Evolutionary conservation across 2,888 invertebrate species (phyloP), one percentile per base, ranked within the genome.

Genomic region (Hipparchia sbordonii): DNA sequence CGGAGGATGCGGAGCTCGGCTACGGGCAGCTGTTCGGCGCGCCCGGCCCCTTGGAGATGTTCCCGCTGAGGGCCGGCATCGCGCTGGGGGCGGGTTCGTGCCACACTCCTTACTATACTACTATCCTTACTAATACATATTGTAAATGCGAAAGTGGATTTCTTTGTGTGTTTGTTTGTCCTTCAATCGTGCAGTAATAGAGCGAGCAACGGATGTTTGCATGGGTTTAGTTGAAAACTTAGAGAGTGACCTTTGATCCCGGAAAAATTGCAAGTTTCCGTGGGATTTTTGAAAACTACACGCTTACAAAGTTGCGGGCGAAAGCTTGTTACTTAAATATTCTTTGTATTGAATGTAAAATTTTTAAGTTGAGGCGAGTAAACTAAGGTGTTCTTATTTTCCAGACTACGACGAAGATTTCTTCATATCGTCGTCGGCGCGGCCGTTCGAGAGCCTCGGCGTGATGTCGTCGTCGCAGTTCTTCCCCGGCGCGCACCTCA

Each of bases 361-460:
- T 9, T 54, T 67, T 39, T 33, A 59, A 59, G 33, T 6, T 6
- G 8, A 7, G 6, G 52, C 13, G 10, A 39, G 12, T 60, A 1
- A 4, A 39, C 39, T 60, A 5, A 12, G 39, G 1, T 45, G 7
- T 59, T 46, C 2, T 12, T 4, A 13, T n/a, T 52, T 3, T 33
- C 6, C 69, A 95, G 95, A 93, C 80, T 92, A 94, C 84, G 90
- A 95, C 81, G 96, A 96, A 78, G 96, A 96, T 81, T 96, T 97
- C 88, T 96, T 95, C 89, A 96, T 96, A 79, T 96, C 96, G 79
- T 96, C 96, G 74, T 96, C 96, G 52, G 95, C 95, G 76, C 95
- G 95, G 71, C 96, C 96, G n/a, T 96, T 96, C 88, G 96, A 96
- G 85, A 94, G 94, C 77, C 91, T 94, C 77, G 93, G 93, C 81